Percentiles rank a stretch among this genome's conserved stretches.
Evolutionary conservation across 2,888 invertebrate species (phyloP).

Genomic region (Nephrotoma flavescens): DNA sequence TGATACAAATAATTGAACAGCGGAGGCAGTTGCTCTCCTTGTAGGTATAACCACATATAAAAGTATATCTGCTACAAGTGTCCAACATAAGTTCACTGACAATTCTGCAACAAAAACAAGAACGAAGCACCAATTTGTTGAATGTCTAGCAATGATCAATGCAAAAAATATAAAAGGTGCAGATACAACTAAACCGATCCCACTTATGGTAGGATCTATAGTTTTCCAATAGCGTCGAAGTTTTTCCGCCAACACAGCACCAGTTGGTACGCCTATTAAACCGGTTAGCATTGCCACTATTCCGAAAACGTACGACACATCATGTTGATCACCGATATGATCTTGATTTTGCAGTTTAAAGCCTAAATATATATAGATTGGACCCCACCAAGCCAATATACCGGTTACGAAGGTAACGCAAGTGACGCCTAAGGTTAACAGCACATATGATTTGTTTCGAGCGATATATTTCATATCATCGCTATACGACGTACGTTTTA

Average conservation of each 20-base stretch:
- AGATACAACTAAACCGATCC: slow-evolving; percentile 68
- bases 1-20: slow-evolving; percentile 91
- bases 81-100: slow-evolving; percentile 92
- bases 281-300: slow-evolving; percentile 87
- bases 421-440: slow-evolving; percentile 88
- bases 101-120: slow-evolving; percentile 74
- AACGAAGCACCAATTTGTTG: slow-evolving; percentile 51
- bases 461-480: slow-evolving; percentile 53
- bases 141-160: slow-evolving; percentile 49
- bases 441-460: slow-evolving; percentile 66
- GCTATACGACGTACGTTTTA: slow-evolving; percentile 55
- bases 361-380: slow-evolving; percentile 68
- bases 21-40: slow-evolving; percentile 89
- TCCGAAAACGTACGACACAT: slow-evolving; percentile 79
- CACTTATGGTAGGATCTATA: slow-evolving; percentile 87
- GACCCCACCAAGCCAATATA: slow-evolving; percentile 95
- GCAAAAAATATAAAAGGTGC: slow-evolving; percentile 78
- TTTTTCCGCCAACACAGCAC: slow-evolving; percentile 62
- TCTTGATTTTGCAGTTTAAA: slow-evolving; percentile 40
- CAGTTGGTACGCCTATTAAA: slow-evolving; percentile 79
- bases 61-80: slow-evolving; percentile 93
- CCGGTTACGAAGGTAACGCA: slow-evolving; percentile 96
- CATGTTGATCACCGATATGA: slow-evolving; percentile 38
- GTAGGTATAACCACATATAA: slow-evolving; percentile 95
- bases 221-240: slow-evolving; percentile 45